phyloP scores from a whole-genome alignment of 2,797 vertebrate species.

The Momotus momota region DNA sequence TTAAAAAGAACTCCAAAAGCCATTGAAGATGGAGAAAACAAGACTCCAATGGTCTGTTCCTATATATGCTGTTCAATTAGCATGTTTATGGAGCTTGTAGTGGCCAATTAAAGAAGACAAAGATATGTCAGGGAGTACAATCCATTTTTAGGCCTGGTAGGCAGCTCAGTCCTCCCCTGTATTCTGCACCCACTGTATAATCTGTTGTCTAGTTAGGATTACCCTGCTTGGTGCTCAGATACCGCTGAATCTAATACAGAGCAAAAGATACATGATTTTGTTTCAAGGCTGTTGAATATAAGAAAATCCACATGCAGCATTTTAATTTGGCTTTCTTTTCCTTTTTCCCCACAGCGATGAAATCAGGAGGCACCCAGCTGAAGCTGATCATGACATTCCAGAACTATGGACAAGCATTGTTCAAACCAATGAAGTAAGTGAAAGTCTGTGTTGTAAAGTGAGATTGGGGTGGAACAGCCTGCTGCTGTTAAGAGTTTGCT shows the following conservation, averaged over 20 bases:
- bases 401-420: conserved; percentile 95
- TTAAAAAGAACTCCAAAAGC: background rate
- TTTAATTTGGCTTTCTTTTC: background rate
- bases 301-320: background rate
- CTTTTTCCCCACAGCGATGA: conserved; percentile 89
- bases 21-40: background rate
- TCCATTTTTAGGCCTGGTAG: background rate
- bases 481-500: background rate
- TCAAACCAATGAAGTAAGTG: conserved; percentile 93
- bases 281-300: background rate
- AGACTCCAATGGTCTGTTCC: background rate
- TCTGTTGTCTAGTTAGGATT: background rate
- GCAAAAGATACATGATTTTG: background rate
- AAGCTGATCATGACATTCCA: conserved; percentile 99
- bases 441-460: background rate
- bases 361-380: conserved; percentile 97
- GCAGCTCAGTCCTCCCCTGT: background rate
- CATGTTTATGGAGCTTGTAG: background rate
- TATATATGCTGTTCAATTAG: accelerated
- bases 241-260: background rate
- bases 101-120: background rate
- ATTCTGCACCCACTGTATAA: background rate
- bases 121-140: background rate
- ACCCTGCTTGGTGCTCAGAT: background rate
- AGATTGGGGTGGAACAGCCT: background rate